Evolutionary conservation across 2,113 vertebrate species (phyloP), one percentile per base, ranked within the genome.

Genomic region (Elephantulus edwardii): DNA sequence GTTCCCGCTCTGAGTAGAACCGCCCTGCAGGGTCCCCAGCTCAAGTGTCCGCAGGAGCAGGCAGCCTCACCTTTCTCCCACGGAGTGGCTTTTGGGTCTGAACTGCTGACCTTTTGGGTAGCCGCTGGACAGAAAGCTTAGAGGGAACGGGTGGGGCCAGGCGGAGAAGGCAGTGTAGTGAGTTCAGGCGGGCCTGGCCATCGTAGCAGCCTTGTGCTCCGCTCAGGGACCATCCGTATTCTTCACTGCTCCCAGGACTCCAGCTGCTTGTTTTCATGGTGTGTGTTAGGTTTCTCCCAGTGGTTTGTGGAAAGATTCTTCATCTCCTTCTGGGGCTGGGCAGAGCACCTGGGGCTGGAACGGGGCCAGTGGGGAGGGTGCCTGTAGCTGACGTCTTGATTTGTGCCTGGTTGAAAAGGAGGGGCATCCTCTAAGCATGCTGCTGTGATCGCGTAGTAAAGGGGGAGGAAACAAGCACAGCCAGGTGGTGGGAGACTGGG

Each of bases 101-200:
- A n/a, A n/a, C n/a, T n/a, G n/a, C n/a, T n/a, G n/a, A n/a, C n/a
- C n/a, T n/a, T n/a, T n/a, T n/a, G n/a, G n/a, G n/a, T n/a, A n/a
- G n/a, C n/a, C n/a, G n/a, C n/a, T n/a, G n/a, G n/a, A 38, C 54
- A 42, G 5, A 50, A 50, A 50, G 48, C 52, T 17, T 12, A 17
- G 48, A 24, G 64, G n/a, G 54, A 46, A 16, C 76, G 24, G 26
- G 10, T 6, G 1, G 33, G 70, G 35, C n/a, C 44, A 10, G 26
- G 33, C 0, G 3, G 30, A 58, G 40, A 66, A 42, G 38, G 4
- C 2, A 0, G 3, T 4, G 33, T 46, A 10, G 19, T 6, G 30
- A 80, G 56, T 48, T 56, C 28, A 20, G 0, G 0, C 10, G 44
- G 28, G 3, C 35, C 26, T 19, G 24, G 74, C 33, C 12, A 16